Evolutionary conservation across 2,113 vertebrate genomes (phyloP).

Genomic region (Bubo blakistoni): DNA sequence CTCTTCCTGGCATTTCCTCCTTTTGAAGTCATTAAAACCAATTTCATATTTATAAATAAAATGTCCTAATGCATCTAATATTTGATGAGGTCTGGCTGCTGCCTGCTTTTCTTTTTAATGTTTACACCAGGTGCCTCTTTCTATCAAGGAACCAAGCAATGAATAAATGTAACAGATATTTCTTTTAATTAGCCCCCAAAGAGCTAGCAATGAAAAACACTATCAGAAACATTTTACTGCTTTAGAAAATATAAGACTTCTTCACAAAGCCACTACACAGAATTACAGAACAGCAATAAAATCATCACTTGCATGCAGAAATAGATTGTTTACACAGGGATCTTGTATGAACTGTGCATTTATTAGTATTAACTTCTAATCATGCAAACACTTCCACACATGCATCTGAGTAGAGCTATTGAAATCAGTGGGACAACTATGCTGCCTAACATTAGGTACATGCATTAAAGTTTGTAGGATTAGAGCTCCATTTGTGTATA

Average conservation of each 20-base stretch:
- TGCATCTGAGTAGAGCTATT: background rate
- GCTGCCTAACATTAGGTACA: background rate
- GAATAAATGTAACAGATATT: conserved; percentile 60
- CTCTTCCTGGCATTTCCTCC: conserved; percentile 25
- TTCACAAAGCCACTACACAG: conserved; percentile 24
- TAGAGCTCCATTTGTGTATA: background rate
- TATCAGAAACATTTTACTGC: conserved; percentile 44
- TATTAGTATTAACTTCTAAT: conserved; percentile 36
- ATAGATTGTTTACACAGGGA: conserved; percentile 27
- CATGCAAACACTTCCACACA: background rate
- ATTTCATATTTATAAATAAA: conserved; percentile 56
- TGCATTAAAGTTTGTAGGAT: background rate
- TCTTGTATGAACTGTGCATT: conserved; percentile 5
- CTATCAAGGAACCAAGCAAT: conserved; percentile 47
- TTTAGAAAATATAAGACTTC: conserved; percentile 37
- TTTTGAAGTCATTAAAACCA: conserved; percentile 59
- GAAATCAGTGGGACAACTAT: background rate
- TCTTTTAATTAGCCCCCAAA: conserved; percentile 61
- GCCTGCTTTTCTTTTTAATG: conserved; percentile 47
- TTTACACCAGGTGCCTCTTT: conserved; percentile 55
- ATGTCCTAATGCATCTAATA: conserved; percentile 42
- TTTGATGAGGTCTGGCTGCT: conserved; percentile 37
- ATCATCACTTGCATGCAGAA: conserved; percentile 41
- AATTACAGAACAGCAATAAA: conserved; percentile 35
- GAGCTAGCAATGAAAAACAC: conserved; percentile 42